Base-by-base conservation (phyloP, 2,113 vertebrate genomes). In the Microcebus jonahi region DNA sequence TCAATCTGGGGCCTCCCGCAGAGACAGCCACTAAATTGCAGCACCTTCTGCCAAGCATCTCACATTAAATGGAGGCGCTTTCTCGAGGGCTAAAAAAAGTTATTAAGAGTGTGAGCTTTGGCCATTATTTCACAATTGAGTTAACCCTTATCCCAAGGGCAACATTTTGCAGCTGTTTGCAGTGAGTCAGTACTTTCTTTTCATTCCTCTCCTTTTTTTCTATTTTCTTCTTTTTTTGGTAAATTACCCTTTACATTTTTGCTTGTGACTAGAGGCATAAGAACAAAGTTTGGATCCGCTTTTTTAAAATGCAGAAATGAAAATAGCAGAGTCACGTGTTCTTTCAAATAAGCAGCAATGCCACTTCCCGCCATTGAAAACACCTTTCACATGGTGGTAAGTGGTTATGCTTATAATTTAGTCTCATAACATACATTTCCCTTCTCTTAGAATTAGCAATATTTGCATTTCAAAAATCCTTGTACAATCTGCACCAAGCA, bases 141-240 rank as follows among this genome's bases (percentile, higher is more conserved):
- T 97, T 97, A 97, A 96, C 97, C 90, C 96, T 93, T 87, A 90
- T 97, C 94, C 96, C 93, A 82, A 29, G 76, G 95, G 97, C 92
- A 97, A 65, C 94, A 96, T 96, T 98, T 94, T 96, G 59, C 97
- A 97, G 96, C 94, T 98, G 81, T 96, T 87, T 95, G 67, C 92
- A 96, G 86, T 88, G 80, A 97, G 83, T 96, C 65, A 97, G 36
- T 82, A 45, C 93, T 98, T 95, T 63, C 50, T 73, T 88, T 77
- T 67, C 90, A 91, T 92, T 82, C 65, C 77, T 73, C 70, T 42
- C 91, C 79, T 92, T 42, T 13, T 57, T n/a, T 42, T 23, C 27
- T n/a, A 59, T 63, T 13, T 45, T 17, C 67, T 89, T 88, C 48
- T 82, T 97, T 98, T 98, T 97, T 65, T 45, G 45, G 86, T 61